Evolutionary conservation across 2,888 invertebrate species (phyloP), one percentile per base, ranked within the genome.

Genomic region (Dexiosoma caninum): DNA sequence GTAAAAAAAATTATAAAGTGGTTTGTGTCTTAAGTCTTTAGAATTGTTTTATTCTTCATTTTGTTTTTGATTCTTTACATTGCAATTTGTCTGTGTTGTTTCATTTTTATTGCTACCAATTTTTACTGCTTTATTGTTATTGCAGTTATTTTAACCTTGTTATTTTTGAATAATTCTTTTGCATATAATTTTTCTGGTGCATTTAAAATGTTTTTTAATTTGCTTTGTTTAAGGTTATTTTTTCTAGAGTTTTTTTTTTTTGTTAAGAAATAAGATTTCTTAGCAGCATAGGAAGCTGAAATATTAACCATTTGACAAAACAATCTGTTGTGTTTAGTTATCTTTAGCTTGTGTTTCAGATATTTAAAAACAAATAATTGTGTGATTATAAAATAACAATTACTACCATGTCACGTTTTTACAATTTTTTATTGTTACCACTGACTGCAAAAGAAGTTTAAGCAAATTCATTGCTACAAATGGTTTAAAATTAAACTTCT

Each of bases 361-460:
- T 66, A 62, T 69, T 69, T 21, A 37, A 71, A 71, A 49, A 60
- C 76, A 44, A 19, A 76, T 62, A 72, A 67, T 69, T 69, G n/a
- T 57, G 37, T 72, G 69, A 35, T 69, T 72, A 57, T 81, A 57
- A 72, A 81, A 76, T 76, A 72, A 77, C 72, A 81, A 77, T 81
- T 81, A 77, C 72, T 69, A 64, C 62, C 62, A 72, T 72, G 77
- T 77, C 81, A 81, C 81, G 81, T 77, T 81, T 81, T 35, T 71
- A 64, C 2, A 8, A 9, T 8, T 19, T 32, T 40, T 23, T 21
- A 32, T 27, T 27, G 9, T 1, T 21, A 1, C 21, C 37, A 10
- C 12, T 37, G 42, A 27, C 0, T 27, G n/a, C 40, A 23, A 55
- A 66, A 27, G 35, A 62, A 49, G 64, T 59, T 49, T 44, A 59